Percentiles rank a stretch among this genome's conserved stretches.
phyloP scores from a whole-genome alignment of 2,797 vertebrate genomes.

The Micromesistius poutassou region DNA sequence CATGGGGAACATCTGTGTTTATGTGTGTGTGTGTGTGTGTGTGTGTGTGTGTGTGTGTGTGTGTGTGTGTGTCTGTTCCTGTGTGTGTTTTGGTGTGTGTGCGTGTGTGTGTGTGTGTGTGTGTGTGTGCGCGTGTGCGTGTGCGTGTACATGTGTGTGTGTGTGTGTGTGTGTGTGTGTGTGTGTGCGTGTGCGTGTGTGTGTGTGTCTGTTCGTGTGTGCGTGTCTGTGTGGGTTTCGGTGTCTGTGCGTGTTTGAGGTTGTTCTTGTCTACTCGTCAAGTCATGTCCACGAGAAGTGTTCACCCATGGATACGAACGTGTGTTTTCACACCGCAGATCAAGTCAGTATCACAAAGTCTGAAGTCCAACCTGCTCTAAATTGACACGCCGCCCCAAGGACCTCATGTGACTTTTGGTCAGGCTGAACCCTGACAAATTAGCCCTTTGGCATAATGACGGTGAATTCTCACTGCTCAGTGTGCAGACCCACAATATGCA shows the following conservation, averaged over 20 bases:
- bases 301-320: no score
- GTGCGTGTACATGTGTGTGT: constrained; percentile 3
- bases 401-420: no score
- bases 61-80: neutral
- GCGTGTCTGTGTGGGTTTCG: neutral
- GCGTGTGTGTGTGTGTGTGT: neutral
- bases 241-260: neutral
- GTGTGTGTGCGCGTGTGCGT: neutral
- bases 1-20: constrained; percentile 3
- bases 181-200: neutral
- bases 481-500: no score
- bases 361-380: no score
- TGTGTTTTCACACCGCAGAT: no score
- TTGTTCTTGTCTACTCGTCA: neutral
- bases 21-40: neutral
- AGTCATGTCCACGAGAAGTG: no score
- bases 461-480: no score
- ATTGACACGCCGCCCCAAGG: no score
- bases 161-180: neutral
- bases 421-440: no score
- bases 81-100: neutral
- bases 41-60: neutral
- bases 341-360: no score
- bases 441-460: no score
- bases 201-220: neutral